Base-by-base conservation (phyloP, 2,113 vertebrate species). In the Oplegnathus fasciatus region DNA sequence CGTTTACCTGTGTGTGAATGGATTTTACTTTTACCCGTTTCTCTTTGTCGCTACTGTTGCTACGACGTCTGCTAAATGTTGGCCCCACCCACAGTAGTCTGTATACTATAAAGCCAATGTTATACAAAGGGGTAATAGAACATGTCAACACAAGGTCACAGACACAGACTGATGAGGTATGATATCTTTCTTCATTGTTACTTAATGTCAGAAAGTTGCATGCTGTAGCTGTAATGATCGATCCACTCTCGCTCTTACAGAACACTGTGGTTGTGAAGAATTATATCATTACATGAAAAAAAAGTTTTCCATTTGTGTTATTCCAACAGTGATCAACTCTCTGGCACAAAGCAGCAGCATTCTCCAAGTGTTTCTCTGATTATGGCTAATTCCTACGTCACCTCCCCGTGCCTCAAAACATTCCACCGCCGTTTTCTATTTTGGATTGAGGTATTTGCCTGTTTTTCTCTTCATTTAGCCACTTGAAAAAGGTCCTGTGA, bases 311-410 rank as follows among this genome's bases (percentile, higher is more conserved):
- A n/a, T 62, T 40, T 40, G 15, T 66, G 24, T 44, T 50, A 42
- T 58, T 81, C 30, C 34, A 83, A 40, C 69, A 83, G 66, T 52
- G 74, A 89, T 72, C 65, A 71, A 67, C 42, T 83, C 22, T 42
- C 30, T 88, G 26, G 89, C 69, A 84, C 40, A 73, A 75, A 90
- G 73, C 69, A 79, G 82, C 84, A 18, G 78, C 89, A 91, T 92
- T 91, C 86, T 90, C 65, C 17, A 75, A 82, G 72, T 82, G 52
- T 85, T 86, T 92, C 76, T 70, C 80, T 73, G 83, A 93, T 90
- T 86, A 89, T 48, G 83, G 80, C 73, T 91, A 89, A 93, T 89
- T 92, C 73, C 75, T 78, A 52, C 70, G 62, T 91, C 87, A 90
- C 89, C 86, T 86, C 85, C 58, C 46, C 14, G 20, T 81, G 52